Conservation (phyloP, 2,113 vertebrate genomes). For the Girardinichthys multiradiatus region DNA sequence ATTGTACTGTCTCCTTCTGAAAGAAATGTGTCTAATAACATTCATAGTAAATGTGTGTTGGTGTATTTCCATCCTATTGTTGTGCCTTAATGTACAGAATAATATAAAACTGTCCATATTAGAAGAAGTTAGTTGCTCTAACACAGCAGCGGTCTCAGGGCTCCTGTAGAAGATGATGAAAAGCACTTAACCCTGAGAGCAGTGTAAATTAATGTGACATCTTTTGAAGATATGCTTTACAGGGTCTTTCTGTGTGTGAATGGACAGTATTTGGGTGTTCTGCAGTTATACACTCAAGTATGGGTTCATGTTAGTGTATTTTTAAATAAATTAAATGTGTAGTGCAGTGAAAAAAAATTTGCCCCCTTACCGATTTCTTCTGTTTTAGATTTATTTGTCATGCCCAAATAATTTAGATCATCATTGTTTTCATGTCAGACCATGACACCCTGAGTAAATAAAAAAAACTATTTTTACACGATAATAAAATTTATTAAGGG, state of each 20-base stretch:
- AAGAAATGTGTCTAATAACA: constrained; percentile 49
- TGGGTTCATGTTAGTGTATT: constrained; percentile 1
- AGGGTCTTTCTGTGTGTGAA: neutral
- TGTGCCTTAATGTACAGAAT: constrained; percentile 37
- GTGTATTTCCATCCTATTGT: constrained; percentile 19
- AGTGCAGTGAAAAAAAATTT: neutral
- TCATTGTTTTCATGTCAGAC: neutral
- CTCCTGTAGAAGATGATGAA: constrained; percentile 38
- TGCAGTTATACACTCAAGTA: neutral
- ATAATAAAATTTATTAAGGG: too few species aligned
- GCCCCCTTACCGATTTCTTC: neutral
- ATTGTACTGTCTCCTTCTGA: constrained; percentile 62
- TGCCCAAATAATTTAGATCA: too few species aligned
- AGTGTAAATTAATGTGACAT: constrained; percentile 56
- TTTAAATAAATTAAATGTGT: neutral
- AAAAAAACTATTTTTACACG: neutral
- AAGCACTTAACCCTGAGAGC: constrained; percentile 55
- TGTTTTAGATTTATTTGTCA: neutral
- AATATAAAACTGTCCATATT: constrained; percentile 55
- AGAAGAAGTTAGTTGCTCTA: constrained; percentile 36
- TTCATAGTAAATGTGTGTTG: constrained; percentile 17
- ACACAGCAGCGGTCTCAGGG: constrained; percentile 42
- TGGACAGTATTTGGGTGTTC: constrained; percentile 4
- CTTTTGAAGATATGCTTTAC: constrained; percentile 6
- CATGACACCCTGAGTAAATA: neutral